Evolutionary conservation across 2,113 vertebrate genomes (phyloP).

Genomic region (Microtus montanus): DNA sequence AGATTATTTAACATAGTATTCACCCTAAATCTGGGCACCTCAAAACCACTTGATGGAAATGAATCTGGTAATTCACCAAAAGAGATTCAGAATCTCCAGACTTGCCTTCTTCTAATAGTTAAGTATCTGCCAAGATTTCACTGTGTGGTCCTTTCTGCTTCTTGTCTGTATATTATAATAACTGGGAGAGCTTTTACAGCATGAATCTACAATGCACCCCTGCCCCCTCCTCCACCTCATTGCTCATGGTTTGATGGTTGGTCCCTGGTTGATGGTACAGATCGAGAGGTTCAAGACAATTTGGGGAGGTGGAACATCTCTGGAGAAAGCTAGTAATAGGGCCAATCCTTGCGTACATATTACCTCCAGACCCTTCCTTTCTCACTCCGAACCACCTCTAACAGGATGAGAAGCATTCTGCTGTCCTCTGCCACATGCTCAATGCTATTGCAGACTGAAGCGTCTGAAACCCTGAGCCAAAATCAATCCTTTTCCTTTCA

Average conservation of each 20-base stretch:
- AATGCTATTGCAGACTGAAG: neutral
- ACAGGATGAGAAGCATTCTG: neutral
- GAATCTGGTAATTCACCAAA: neutral
- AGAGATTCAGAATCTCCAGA: neutral
- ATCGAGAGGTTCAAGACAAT: rapidly evolving
- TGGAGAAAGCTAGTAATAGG: neutral
- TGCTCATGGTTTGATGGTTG: neutral
- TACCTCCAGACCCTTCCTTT: neutral
- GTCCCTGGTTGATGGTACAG: neutral
- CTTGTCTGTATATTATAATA: neutral
- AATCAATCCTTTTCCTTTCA: neutral
- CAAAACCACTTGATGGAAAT: neutral
- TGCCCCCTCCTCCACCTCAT: too few species aligned
- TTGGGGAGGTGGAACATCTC: neutral
- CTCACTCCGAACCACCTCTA: neutral
- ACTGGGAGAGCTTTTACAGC: neutral
- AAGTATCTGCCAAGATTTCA: neutral
- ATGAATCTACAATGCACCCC: neutral
- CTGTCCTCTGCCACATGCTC: neutral
- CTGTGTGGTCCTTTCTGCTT: neutral
- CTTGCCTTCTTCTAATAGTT: neutral
- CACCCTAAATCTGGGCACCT: neutral
- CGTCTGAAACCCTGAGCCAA: neutral
- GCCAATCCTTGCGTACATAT: neutral
- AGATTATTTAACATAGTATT: neutral